A percentile compares a stretch with the other conserved stretches of the same genome.
Evolutionary conservation across 2,888 invertebrate species (phyloP).

Genomic region (Buathra laborator): DNA sequence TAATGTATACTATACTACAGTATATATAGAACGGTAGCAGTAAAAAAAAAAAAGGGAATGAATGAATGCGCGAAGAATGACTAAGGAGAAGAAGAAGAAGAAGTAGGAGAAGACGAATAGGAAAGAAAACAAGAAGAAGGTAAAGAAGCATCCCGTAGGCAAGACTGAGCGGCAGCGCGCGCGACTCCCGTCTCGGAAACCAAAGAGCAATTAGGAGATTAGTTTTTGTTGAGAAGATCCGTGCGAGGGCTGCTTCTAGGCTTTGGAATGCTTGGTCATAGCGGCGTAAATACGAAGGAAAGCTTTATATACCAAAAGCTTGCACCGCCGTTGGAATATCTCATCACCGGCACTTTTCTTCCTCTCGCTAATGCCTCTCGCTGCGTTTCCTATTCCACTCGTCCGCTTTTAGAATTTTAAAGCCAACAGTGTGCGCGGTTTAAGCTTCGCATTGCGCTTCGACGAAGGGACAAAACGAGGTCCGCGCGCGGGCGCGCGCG

Average conservation of each 20-base stretch:
- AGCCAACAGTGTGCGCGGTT: conserved; percentile 26
- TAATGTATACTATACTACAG: conserved; percentile 26
- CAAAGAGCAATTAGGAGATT: conserved; percentile 66
- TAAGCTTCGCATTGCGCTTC: background rate
- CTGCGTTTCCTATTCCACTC: conserved; percentile 22
- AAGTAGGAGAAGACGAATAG: conserved; percentile 12
- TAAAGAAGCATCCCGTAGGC: conserved; percentile 46
- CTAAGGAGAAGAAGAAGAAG: background rate
- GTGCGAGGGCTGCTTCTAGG: conserved; percentile 36
- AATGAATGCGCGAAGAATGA: conserved; percentile 12
- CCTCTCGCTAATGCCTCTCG: conserved; percentile 10
- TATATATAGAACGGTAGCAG: conserved; percentile 28
- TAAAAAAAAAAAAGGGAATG: conserved; percentile 51
- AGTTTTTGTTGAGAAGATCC: conserved; percentile 63
- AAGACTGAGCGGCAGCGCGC: conserved; percentile 4
- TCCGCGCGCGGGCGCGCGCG: background rate
- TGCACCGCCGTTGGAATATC: conserved; percentile 15
- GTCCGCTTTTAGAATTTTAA: conserved; percentile 28
- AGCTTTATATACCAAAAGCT: conserved; percentile 45
- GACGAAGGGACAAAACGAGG: conserved; percentile 17
- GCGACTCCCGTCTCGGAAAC: conserved; percentile 35
- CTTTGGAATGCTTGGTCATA: conserved; percentile 37
- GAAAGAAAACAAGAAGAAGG: conserved; percentile 33
- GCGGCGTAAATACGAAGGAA: conserved; percentile 38
- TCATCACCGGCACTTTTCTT: conserved; percentile 25